Evolutionary conservation across 64 coral and sea anemone genomes (phyloP).

Genomic region (Porites lutea): DNA sequence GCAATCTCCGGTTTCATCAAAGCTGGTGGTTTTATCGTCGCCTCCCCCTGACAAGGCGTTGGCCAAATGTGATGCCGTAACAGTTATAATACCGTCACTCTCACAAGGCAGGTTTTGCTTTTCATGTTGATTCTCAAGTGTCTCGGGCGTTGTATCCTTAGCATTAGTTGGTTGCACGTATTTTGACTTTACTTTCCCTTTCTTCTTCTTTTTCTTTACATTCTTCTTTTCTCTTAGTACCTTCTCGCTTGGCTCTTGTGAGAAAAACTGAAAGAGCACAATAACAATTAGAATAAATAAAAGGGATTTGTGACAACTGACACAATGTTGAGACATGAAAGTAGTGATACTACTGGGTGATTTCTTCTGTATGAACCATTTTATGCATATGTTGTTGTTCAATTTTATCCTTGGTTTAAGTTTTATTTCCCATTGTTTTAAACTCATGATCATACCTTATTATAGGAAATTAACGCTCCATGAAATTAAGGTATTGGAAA

Average conservation of each 20-base stretch:
- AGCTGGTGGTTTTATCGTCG: not conserved
- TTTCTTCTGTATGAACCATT: no score
- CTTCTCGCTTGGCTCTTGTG: not conserved
- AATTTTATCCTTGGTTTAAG: no score
- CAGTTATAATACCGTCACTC: not conserved
- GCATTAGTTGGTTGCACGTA: not conserved
- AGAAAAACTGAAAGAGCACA: not conserved
- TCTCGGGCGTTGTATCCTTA: not conserved
- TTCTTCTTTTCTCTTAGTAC: not conserved
- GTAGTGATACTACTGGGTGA: no score
- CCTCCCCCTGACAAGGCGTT: not conserved
- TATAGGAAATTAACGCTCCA: no score
- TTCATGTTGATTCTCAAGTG: not conserved
- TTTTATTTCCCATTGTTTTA: no score
- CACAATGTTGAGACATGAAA: no score
- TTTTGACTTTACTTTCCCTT: not conserved
- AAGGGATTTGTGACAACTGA: no score
- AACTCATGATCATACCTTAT: no score
- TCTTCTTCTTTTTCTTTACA: constrained; percentile 15
- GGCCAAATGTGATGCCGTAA: not conserved
- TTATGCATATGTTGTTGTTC: no score
- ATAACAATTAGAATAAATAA: not conserved
- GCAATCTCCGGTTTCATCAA: not conserved
- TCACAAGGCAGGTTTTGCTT: not conserved
- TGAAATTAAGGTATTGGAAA: no score